Base-by-base conservation (phyloP, 2,888 invertebrate species). In the Cotesia congregata region DNA sequence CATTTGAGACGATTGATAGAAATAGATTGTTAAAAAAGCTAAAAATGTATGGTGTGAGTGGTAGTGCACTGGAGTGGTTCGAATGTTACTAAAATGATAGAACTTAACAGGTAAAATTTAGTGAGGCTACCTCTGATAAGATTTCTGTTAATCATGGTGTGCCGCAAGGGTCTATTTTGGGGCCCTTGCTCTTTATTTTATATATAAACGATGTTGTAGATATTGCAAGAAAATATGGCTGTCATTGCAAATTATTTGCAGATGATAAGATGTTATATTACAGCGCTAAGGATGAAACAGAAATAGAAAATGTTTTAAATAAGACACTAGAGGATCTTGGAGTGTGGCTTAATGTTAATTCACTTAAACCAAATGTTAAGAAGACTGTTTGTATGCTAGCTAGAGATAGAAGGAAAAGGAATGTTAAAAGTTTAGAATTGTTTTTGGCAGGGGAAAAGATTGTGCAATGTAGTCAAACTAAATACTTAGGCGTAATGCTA, bases 241-340 rank as follows among this genome's bases (percentile, higher is more conserved):
- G 75, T 74, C 20, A 17, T 5, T 70, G 61, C 62, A 76, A 78
- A 71, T 67, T 74, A 61, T 78, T 78, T 65, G 78, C 76, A 0
- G 77, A 77, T 50, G 76, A 79, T 40, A 78, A 70, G 40, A 77
- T 79, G 5, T 39, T 77, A 38, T 79, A 79, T 78, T 76, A 78
- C 1, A 38, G n/a, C 9, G 67, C 62, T 7, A 71, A 73, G 15
- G 30, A 72, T 38, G 50, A 67, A 9, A 72, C 6, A 7, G 67
- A 73, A 12, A 4, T 80, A 0, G 70, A 78, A 9, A 68, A 7
- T 15, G 73, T 39, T 9, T 38, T 80, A 39, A 79, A 80, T 69
- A 6, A 6, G 4, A 75, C 15, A 15, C 60, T 80, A 15, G 40
- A 7, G 0, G 67, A 6, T 62, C 15, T 75, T 5, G 65, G 60